These are phyloP conservation scores for Chymomyza procnemis DNA, from an alignment of 2,888 invertebrate genomes.

Conservation along the genomic window DNA sequence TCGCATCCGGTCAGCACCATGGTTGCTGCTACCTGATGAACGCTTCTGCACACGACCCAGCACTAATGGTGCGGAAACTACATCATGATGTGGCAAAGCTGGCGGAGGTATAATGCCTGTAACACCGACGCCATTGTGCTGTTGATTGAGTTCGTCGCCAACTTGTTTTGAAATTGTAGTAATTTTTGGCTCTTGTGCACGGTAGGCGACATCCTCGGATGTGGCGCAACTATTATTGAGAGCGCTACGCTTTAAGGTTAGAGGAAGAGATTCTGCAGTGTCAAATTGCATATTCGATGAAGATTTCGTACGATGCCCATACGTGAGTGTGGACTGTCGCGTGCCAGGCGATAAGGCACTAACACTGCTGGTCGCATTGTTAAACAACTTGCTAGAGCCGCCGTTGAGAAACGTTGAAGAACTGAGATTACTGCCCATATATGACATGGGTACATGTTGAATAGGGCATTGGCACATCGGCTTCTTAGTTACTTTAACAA, in stretches of 20 bases:
- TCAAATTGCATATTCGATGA: constrained; percentile 47
- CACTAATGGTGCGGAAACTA: constrained; percentile 67
- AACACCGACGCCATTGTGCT: constrained; percentile 34
- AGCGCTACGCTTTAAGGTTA: neutral
- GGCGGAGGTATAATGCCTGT: constrained; percentile 61
- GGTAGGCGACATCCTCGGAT: constrained; percentile 18
- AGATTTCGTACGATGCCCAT: constrained; percentile 67
- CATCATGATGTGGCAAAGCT: constrained; percentile 67
- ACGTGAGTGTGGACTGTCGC: constrained; percentile 49
- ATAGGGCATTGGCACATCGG: constrained; percentile 79
- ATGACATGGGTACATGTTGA: constrained; percentile 79
- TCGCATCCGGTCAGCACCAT: constrained; percentile 54
- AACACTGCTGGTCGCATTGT: constrained; percentile 37
- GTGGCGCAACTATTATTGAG: neutral
- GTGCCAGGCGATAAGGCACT: constrained; percentile 58
- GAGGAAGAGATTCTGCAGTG: neutral
- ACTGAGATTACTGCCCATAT: constrained; percentile 77
- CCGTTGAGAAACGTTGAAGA: constrained; percentile 57
- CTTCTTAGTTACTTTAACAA: constrained; percentile 63
- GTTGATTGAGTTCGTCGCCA: constrained; percentile 60
- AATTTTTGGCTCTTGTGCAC: constrained; percentile 75
- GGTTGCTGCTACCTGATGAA: constrained; percentile 38
- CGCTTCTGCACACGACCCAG: constrained; percentile 73
- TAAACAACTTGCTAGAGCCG: constrained; percentile 57
- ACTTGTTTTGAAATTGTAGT: constrained; percentile 78